phyloP scores from a whole-genome alignment of 2,888 invertebrate genomes.

The Thymelicus lineola region DNA sequence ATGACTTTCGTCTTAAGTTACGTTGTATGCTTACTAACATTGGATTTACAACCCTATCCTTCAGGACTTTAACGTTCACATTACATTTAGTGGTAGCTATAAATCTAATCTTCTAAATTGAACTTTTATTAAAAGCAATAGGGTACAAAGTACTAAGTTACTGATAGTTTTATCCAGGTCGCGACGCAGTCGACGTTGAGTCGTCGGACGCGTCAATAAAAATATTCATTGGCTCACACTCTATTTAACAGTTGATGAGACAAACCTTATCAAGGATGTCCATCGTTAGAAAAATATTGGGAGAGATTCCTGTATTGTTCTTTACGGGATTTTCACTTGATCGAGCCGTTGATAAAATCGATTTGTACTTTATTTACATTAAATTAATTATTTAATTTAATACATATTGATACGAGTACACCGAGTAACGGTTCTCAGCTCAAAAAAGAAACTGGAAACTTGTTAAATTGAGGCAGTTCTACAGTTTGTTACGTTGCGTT shows the following conservation, averaged over 20 bases:
- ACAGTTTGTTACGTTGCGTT: too few species aligned
- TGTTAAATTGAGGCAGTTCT: too few species aligned
- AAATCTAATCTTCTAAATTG: slow-evolving; percentile 41
- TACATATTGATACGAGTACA: too few species aligned
- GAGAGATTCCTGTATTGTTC: neutral
- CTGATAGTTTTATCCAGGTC: slow-evolving; percentile 42
- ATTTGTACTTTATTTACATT: too few species aligned
- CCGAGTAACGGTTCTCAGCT: neutral
- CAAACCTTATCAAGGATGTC: slow-evolving; percentile 67
- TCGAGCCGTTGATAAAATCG: too few species aligned
- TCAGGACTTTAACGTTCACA: slow-evolving; percentile 9
- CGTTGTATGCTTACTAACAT: slow-evolving; percentile 44
- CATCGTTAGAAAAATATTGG: slow-evolving; percentile 16
- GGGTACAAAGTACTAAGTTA: slow-evolving; percentile 50
- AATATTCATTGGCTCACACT: slow-evolving; percentile 83
- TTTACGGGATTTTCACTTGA: neutral
- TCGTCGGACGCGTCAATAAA: slow-evolving; percentile 79
- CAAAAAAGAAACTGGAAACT: neutral
- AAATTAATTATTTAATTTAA: too few species aligned
- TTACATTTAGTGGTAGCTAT: slow-evolving; percentile 9
- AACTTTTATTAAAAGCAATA: slow-evolving; percentile 48
- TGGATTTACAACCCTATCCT: slow-evolving; percentile 35
- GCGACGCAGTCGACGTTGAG: slow-evolving; percentile 57
- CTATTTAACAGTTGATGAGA: slow-evolving; percentile 80
- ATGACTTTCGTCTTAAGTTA: slow-evolving; percentile 68